Evolutionary conservation across 2,113 vertebrate species (phyloP).

Genomic region (Syngnathus scovelli): DNA sequence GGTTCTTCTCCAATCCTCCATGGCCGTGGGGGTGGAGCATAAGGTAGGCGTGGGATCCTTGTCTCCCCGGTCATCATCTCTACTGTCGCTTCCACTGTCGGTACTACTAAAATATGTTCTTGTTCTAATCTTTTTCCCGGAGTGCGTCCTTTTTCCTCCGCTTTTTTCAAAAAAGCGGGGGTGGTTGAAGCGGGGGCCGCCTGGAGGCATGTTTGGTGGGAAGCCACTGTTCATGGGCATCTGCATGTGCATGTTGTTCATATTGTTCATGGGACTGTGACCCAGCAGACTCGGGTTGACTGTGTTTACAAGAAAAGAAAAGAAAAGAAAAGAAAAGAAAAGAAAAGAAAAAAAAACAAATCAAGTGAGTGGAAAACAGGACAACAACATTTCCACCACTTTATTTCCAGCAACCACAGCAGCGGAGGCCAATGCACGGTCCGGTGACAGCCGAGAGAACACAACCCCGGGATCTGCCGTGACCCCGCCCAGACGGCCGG

Average conservation of each 20-base stretch:
- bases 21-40: too few species aligned
- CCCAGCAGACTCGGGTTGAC: slow-evolving; percentile 77
- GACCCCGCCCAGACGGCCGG: slow-evolving; percentile 51
- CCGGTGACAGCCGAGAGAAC: slow-evolving; percentile 41
- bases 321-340: too few species aligned
- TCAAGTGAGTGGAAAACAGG: neutral
- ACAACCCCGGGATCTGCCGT: slow-evolving; percentile 18
- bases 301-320: slow-evolving; percentile 20
- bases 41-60: too few species aligned
- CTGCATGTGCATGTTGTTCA: slow-evolving; percentile 67
- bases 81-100: too few species aligned
- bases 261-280: slow-evolving; percentile 73
- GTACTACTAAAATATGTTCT: too few species aligned
- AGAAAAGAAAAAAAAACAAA: too few species aligned
- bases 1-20: too few species aligned
- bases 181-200: slow-evolving; percentile 77
- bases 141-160: too few species aligned
- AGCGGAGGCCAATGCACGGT: slow-evolving; percentile 73
- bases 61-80: too few species aligned
- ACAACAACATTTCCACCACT: slow-evolving; percentile 4
- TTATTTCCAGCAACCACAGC: slow-evolving; percentile 76
- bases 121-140: too few species aligned
- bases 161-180: too few species aligned
- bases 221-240: slow-evolving; percentile 85
- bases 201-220: slow-evolving; percentile 74